phyloP scores from a whole-genome alignment of 2,888 invertebrate genomes.

The Rotaria sp. region DNA sequence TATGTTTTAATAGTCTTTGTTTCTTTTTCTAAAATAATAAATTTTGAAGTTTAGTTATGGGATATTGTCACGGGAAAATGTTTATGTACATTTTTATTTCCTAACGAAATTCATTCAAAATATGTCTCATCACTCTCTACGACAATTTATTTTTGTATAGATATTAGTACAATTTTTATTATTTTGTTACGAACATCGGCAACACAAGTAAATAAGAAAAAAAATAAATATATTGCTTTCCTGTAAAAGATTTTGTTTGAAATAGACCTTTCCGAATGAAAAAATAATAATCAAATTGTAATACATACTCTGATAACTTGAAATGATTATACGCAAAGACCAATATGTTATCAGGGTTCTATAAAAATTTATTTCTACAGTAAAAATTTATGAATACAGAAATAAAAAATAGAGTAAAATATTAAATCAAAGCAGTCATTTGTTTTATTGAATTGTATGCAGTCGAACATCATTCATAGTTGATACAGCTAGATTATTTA shows the following conservation, averaged over 20 bases:
- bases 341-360: too few species aligned
- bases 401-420: too few species aligned
- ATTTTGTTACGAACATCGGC: not conserved
- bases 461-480: not conserved
- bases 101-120: not conserved
- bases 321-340: too few species aligned
- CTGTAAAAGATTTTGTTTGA: too few species aligned
- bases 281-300: too few species aligned
- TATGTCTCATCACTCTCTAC: not conserved
- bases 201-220: not conserved
- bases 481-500: not conserved
- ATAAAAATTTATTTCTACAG: too few species aligned
- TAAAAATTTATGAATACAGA: too few species aligned
- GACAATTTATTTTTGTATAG: not conserved
- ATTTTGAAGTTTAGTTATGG: not conserved
- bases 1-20: not conserved
- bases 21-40: not conserved
- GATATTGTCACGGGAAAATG: not conserved
- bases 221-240: too few species aligned
- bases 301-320: too few species aligned
- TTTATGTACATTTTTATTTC: slow-evolving; percentile 8
- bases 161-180: not conserved
- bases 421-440: too few species aligned
- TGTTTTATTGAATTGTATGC: not conserved
- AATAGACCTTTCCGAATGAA: too few species aligned